Evolutionary conservation across 53 echinoderm and acorn worm species (phyloP).

Genomic region (Temnopleurus reevesii): DNA sequence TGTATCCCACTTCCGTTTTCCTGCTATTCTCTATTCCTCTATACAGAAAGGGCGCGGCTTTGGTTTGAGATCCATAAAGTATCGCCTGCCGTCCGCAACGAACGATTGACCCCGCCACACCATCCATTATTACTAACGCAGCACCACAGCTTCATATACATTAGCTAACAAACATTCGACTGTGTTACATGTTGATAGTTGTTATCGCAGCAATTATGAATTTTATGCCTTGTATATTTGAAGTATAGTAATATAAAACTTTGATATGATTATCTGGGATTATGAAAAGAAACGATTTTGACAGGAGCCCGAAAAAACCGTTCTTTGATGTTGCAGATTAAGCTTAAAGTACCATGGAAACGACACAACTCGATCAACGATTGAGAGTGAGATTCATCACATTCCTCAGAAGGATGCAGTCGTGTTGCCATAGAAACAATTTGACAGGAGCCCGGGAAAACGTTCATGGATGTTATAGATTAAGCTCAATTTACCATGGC

Average conservation of each 20-base stretch:
- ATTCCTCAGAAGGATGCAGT: not conserved
- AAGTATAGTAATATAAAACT: too few relatives aligned
- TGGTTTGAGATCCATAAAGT: not conserved
- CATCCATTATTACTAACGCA: not conserved
- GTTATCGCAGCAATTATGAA: not conserved
- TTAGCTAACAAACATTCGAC: not conserved
- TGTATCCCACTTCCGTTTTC: not conserved
- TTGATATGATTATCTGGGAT: not conserved
- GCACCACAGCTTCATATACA: not conserved
- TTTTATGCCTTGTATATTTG: too few relatives aligned
- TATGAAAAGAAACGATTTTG: slow-evolving; percentile 14
- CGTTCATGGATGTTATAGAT: too few relatives aligned
- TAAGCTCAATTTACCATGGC: too few relatives aligned
- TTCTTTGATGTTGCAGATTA: slow-evolving; percentile 50
- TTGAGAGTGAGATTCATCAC: not conserved
- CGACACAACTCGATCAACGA: slow-evolving; percentile 39
- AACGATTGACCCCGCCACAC: not conserved
- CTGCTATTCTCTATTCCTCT: not conserved
- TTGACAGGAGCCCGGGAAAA: too few relatives aligned
- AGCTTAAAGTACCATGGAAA: slow-evolving; percentile 45
- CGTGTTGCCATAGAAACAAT: slow-evolving; percentile 1
- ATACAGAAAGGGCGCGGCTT: slow-evolving; percentile 20
- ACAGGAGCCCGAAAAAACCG: slow-evolving; percentile 1
- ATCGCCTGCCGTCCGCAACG: not conserved
- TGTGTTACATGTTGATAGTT: not conserved